Evolutionary conservation across 2,888 invertebrate species (phyloP).

Genomic region (Aradus depressus): DNA sequence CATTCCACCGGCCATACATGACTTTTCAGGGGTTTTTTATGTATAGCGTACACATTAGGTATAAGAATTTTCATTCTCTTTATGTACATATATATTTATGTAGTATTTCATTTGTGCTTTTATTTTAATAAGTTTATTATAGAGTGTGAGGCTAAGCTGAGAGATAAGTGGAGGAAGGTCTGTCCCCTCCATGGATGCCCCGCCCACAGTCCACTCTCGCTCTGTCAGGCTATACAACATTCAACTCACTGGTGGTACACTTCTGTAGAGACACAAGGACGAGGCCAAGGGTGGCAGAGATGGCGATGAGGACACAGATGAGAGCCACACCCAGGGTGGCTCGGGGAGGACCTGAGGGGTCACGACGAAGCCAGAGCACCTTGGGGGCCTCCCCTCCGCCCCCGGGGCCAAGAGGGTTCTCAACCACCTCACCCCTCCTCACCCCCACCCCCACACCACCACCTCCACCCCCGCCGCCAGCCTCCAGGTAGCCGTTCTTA

Average conservation of each 20-base stretch:
- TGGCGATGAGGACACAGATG: constrained; percentile 17
- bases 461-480: constrained; percentile 15
- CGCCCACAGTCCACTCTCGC: too few species aligned
- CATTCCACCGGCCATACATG: too few species aligned
- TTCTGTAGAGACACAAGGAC: constrained; percentile 15
- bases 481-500: constrained; percentile 16
- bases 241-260: constrained; percentile 9
- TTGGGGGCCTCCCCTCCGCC: constrained; percentile 17
- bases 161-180: too few species aligned
- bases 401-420: constrained; percentile 21
- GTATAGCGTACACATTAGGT: too few species aligned
- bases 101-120: too few species aligned
- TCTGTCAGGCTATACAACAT: neutral
- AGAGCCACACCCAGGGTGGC: constrained; percentile 16
- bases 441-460: constrained; percentile 14
- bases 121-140: too few species aligned
- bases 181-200: too few species aligned
- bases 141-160: too few species aligned
- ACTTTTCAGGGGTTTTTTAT: too few species aligned
- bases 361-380: constrained; percentile 21
- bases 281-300: constrained; percentile 21
- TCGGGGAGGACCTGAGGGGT: constrained; percentile 8
- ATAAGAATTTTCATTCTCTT: too few species aligned
- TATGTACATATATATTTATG: too few species aligned
- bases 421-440: constrained; percentile 25